Conservation (phyloP, 2,888 invertebrate species). For the Orchesellides sinensis region DNA sequence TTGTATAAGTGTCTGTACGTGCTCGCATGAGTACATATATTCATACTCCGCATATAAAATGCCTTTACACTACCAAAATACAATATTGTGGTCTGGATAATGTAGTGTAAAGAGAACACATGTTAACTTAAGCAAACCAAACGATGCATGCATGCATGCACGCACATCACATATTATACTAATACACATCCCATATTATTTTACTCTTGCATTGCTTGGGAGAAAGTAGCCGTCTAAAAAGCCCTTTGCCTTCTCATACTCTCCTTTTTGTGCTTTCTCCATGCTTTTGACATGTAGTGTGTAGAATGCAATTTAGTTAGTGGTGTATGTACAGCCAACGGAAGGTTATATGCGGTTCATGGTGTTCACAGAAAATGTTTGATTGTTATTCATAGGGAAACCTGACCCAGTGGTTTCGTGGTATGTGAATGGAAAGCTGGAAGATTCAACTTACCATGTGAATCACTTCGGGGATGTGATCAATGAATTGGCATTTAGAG, state of each 20-base stretch:
- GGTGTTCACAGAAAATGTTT: slow-evolving; percentile 59
- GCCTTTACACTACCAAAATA: too few relatives aligned
- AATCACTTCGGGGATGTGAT: slow-evolving; percentile 73
- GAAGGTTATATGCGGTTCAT: slow-evolving; percentile 22
- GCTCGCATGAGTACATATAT: slow-evolving; percentile 53
- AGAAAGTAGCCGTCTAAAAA: slow-evolving; percentile 40
- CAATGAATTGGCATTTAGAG: slow-evolving; percentile 74
- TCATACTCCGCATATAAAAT: too few relatives aligned
- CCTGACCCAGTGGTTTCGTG: slow-evolving; percentile 73
- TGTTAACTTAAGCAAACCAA: slow-evolving; percentile 46
- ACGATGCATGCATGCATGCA: slow-evolving; percentile 57
- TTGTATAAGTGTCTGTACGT: slow-evolving; percentile 53
- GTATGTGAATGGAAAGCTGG: slow-evolving; percentile 74
- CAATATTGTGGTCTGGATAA: slow-evolving; percentile 38
- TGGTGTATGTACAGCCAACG: too few relatives aligned
- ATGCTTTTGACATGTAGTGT: neutral
- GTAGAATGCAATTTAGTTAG: neutral
- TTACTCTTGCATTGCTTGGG: slow-evolving; percentile 17
- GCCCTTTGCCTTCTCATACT: too few relatives aligned
- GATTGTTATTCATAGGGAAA: slow-evolving; percentile 75
- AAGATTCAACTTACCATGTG: slow-evolving; percentile 73
- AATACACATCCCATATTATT: slow-evolving; percentile 39
- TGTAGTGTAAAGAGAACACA: slow-evolving; percentile 40
- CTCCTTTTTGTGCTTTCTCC: slow-evolving; percentile 6
- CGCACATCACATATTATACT: slow-evolving; percentile 50